Evolutionary conservation across 2,113 vertebrate species (phyloP), one percentile per base, ranked within the genome.

Genomic region (Speoplatyrhinus poulsoni): DNA sequence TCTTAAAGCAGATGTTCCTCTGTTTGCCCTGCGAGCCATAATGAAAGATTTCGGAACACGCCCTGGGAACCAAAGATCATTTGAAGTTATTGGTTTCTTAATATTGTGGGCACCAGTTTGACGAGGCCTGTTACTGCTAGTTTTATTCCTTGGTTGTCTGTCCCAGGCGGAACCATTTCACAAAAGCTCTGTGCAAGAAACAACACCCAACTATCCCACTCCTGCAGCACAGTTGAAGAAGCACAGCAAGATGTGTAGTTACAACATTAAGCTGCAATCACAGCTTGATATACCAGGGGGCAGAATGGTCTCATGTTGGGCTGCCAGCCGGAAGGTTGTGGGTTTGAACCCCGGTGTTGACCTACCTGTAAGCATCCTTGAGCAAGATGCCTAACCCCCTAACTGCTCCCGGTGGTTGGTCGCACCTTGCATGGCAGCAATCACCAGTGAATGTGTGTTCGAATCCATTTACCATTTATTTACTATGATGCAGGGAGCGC

Each of bases 31-130:
- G 12, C 57, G 71, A 79, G 41, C 36, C 47, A 72, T n/a, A 46
- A 52, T 57, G 48, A 65, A 65, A 77, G 58, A 77, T 75, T 69
- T 50, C 59, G 67, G 57, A 46, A 66, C 65, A 54, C 62, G 58
- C 71, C 57, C 74, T 68, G 33, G 4, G 52, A 82, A 81, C 73
- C 56, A 15, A 32, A 72, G 55, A 65, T 80, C 60, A 76, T 81
- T 73, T 82, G 12, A 62, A 65, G 63, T 73, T 70, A 78, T 53
- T 60, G 65, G 52, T 65, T 60, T 36, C 63, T 50, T 67, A 32
- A 4, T 61, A 59, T 83, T 67, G 19, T 66, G 59, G 75, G 84
- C 62, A 76, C 53, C 70, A 77, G 53, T 80, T 33, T 12, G 15
- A 26, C 55, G 3, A 10, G 63, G 59, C 60, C 61, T 59, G 33